Conservation (phyloP, 2,888 invertebrate genomes). For the Eupeodes latifasciatus region DNA sequence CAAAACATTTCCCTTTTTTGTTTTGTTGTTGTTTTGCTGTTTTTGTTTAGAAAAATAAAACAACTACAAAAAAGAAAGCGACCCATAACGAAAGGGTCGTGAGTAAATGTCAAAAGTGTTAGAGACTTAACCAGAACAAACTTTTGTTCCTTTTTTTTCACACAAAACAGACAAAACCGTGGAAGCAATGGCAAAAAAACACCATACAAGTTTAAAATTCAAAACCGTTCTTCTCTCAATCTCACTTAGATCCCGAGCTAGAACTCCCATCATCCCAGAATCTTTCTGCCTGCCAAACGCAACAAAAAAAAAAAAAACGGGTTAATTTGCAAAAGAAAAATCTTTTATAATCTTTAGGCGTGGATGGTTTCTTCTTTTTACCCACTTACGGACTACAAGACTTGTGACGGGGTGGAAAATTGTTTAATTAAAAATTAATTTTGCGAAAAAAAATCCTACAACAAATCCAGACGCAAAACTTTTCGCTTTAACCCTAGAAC, state of each 20-base stretch:
- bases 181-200: slow-evolving; percentile 14
- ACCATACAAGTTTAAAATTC: slow-evolving; percentile 64
- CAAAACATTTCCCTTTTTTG: neutral
- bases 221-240: slow-evolving; percentile 37
- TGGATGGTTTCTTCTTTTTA: slow-evolving; percentile 5
- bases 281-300: neutral
- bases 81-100: slow-evolving; percentile 1
- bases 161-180: slow-evolving; percentile 23
- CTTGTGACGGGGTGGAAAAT: slow-evolving; percentile 58
- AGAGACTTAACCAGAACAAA: slow-evolving; percentile 57
- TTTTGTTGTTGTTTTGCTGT: neutral
- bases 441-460: slow-evolving; percentile 51
- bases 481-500: slow-evolving; percentile 13
- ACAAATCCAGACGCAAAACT: slow-evolving; percentile 37
- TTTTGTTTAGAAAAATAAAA: slow-evolving; percentile 5
- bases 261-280: neutral
- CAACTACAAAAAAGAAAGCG: neutral
- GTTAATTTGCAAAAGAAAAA: slow-evolving; percentile 72
- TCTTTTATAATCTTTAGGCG: slow-evolving; percentile 45
- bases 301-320: slow-evolving; percentile 19
- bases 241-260: neutral
- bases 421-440: slow-evolving; percentile 76
- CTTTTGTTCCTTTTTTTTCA: slow-evolving; percentile 36
- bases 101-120: slow-evolving; percentile 51
- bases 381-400: slow-evolving; percentile 26